A percentile compares a stretch with the other conserved stretches of the same genome.
phyloP scores from a whole-genome alignment of 2,113 vertebrate genomes.

The Syngnathus floridae region DNA sequence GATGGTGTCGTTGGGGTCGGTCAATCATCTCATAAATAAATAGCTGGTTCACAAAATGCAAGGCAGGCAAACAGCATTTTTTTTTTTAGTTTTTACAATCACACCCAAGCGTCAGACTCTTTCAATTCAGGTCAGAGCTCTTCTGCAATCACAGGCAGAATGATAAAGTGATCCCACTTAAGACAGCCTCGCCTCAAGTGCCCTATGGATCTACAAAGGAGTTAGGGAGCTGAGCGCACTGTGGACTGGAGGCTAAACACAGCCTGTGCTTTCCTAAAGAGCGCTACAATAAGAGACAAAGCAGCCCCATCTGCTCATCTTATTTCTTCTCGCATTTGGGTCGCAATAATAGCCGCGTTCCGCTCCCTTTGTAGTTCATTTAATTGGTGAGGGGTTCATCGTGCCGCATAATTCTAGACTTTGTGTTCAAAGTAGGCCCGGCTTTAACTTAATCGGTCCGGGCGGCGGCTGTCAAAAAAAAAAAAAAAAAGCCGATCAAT shows the following conservation, averaged over 20 bases:
- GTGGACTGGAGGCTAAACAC: constrained; percentile 34
- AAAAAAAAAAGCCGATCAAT: background rate
- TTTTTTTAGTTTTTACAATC: background rate
- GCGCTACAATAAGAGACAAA: constrained; percentile 11
- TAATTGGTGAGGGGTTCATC: constrained; percentile 42
- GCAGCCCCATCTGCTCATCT: background rate
- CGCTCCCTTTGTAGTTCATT: constrained; percentile 41
- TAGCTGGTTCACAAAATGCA: background rate
- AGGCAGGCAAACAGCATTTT: background rate
- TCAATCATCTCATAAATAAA: background rate
- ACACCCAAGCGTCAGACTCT: constrained; percentile 18
- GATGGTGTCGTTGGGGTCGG: background rate
- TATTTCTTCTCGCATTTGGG: constrained; percentile 25
- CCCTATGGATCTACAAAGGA: constrained; percentile 48
- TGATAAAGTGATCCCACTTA: constrained; percentile 57
- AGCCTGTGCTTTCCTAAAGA: constrained; percentile 23
- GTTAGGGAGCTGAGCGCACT: constrained; percentile 2
- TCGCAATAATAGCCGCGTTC: constrained; percentile 12
- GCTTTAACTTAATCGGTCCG: background rate
- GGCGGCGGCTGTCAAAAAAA: background rate
- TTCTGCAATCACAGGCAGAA: constrained; percentile 42
- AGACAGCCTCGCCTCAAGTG: constrained; percentile 39
- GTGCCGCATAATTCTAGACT: background rate
- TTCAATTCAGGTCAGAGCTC: constrained; percentile 44
- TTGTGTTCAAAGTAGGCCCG: background rate